Conservation (phyloP, 2,113 vertebrate species). For the Cygnus buccinator region DNA sequence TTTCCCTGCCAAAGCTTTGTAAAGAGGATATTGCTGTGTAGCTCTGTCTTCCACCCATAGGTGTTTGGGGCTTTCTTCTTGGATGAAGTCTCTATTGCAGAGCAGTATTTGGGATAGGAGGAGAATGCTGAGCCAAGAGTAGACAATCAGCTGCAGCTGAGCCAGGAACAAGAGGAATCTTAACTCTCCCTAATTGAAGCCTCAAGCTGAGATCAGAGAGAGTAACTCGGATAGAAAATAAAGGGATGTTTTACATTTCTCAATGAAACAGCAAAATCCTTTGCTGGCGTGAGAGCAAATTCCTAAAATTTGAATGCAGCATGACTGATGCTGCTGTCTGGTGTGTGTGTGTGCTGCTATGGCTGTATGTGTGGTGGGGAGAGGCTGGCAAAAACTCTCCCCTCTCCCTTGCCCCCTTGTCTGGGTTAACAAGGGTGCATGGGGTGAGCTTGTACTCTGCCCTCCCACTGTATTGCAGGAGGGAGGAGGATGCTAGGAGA, state of each 20-base stretch:
- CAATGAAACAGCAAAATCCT: conserved; percentile 60
- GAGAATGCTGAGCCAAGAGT: neutral
- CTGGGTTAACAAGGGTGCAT: rapidly evolving
- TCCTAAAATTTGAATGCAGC: conserved; percentile 33
- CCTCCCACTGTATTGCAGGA: rapidly evolving
- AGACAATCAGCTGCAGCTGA: conserved; percentile 49
- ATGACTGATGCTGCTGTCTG: neutral
- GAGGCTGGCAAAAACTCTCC: too few species aligned
- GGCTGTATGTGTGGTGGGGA: neutral
- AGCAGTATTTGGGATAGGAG: conserved; percentile 32
- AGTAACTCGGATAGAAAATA: conserved; percentile 40
- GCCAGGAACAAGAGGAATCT: conserved; percentile 39
- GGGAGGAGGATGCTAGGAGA: neutral
- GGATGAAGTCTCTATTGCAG: conserved; percentile 24
- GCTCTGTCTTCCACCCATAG: conserved; percentile 65
- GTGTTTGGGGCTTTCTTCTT: conserved; percentile 73
- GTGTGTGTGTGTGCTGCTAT: neutral
- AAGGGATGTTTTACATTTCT: conserved; percentile 60
- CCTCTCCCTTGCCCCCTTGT: neutral
- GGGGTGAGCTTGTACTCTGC: rapidly evolving
- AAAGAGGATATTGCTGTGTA: conserved; percentile 70
- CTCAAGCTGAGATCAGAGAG: conserved; percentile 34
- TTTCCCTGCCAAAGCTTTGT: conserved; percentile 68
- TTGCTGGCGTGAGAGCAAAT: neutral
- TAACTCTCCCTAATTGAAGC: conserved; percentile 57